Evolutionary conservation across 2,113 vertebrate genomes (phyloP), one percentile per base, ranked within the genome.

Genomic region (Turnix velox): DNA sequence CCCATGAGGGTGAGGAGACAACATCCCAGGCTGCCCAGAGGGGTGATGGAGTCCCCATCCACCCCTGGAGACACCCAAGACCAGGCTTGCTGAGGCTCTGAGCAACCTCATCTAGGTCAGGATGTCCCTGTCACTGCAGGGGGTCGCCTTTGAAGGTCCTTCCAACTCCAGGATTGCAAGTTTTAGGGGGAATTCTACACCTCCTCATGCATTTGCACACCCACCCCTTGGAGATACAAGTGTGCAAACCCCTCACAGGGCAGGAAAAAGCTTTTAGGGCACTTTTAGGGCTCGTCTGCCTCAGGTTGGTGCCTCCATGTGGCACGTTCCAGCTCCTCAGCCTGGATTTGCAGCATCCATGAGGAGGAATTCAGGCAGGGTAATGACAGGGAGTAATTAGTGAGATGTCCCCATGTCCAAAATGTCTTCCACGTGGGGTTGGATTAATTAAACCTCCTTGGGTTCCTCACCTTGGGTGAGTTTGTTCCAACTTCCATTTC

Each of bases 401-500:
- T 1, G 19, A 40, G 40, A 27, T 6, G 57, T 7, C 20, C 22
- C 57, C 10, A 0, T 6, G 18, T 20, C 62, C 71, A 15, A 12
- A 35, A 4, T 10, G 14, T 68, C 43, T 20, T 25, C 77, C 43
- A n/a, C 8, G 3, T 2, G 1, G 45, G 27, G 22, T 42, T 4
- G 58, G 19, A 25, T 71, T 52, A 31, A 72, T 49, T 42, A 59
- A 59, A 42, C 40, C 67, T 68, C 67, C 9, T 4, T 2, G 45
- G 31, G 18, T 55, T 79, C n/a, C 72, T 91, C 81, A 90, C 87
- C 87, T 91, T 90, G 43, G 33, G 27, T 33, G 45, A 58, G n/a
- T 90, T 78, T 43, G 31, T 43, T 93, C 66, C 14, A 57, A 52
- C 49, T 95, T 72, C 2, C 3, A 55, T 74, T 93, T 84, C 79